Percentiles rank a stretch among this genome's conserved stretches.
phyloP scores from a whole-genome alignment of 2,888 invertebrate genomes.

The Caenorhabditis sulstoni region DNA sequence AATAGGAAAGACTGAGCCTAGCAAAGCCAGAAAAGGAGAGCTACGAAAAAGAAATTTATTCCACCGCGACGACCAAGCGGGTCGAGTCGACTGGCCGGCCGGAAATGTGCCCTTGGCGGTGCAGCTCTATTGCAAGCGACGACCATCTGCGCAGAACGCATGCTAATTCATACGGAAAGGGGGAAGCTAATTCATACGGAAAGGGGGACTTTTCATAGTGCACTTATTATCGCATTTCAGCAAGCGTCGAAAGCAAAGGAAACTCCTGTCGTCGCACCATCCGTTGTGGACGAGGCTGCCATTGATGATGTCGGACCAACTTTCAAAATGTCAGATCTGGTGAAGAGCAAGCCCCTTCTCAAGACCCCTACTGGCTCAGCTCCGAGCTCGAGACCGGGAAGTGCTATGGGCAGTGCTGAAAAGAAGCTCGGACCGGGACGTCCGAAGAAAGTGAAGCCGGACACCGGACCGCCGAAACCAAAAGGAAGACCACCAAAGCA shows the following conservation, averaged over 20 bases:
- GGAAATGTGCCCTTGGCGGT: too few relatives aligned
- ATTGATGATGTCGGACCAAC: slow-evolving; percentile 28
- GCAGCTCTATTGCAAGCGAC: too few relatives aligned
- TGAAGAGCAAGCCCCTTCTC: slow-evolving; percentile 18
- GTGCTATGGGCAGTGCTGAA: slow-evolving; percentile 11
- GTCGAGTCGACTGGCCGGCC: too few relatives aligned
- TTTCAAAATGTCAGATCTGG: slow-evolving; percentile 43
- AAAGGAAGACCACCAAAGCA: slow-evolving; percentile 61
- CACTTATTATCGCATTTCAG: too few relatives aligned
- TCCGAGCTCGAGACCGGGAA: slow-evolving; percentile 24
- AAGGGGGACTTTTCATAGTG: too few relatives aligned
- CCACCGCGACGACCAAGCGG: not conserved
- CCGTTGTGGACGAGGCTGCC: not conserved
- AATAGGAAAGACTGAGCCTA: not conserved
- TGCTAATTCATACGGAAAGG: slow-evolving; percentile 4
- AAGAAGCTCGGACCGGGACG: slow-evolving; percentile 20
- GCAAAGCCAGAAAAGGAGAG: not conserved
- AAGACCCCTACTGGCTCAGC: slow-evolving; percentile 16
- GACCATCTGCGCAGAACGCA: not conserved
- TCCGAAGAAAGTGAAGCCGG: slow-evolving; percentile 43
- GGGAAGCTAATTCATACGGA: not conserved
- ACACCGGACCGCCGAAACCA: slow-evolving; percentile 45
- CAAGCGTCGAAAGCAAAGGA: too few relatives aligned
- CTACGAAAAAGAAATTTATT: not conserved
- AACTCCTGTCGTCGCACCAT: not conserved